Base-by-base conservation (phyloP, 2,113 vertebrate genomes). In the Paratilapia polleni region DNA sequence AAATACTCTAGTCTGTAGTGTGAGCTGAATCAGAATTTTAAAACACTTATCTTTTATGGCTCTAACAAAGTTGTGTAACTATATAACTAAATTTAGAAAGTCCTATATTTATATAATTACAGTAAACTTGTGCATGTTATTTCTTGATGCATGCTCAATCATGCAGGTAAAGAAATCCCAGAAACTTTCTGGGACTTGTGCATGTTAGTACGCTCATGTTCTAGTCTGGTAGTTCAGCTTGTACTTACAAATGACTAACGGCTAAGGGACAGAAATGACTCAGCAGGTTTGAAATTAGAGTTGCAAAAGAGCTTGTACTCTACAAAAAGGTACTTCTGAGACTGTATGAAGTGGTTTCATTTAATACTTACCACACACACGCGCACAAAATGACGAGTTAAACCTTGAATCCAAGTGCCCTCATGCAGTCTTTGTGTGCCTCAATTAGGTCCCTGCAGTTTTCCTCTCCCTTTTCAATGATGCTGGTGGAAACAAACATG, bases 401-500 rank as follows among this genome's bases (percentile, higher is more conserved):
- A 76, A 99, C 95, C 92, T 99, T 99, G 94, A 99, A 99, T 56
- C 98, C 98, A 84, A 99, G 96, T 2, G 98, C 96, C 94, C 97
- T 97, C 98, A 99, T 98, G 86, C 98, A 99, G 2, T 97, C 97
- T 87, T 99, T 99, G 92, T 99, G 98, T n/a, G 98, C 98, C 90
- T 99, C 97, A 8, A 99, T 99, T 10, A 99, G 95, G 34, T 93
- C 93, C 76, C 94, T 89, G 94, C 98, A 99, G 14, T 95, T 93
- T 68, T 98, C 98, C 91, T 98, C 98, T n/a, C 98, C 98, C 88
- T 98, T 99, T 85, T 99, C 98, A 62, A 99, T 97, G 91, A 99
- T 98, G 93, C 98, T 99, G 92, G 9, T 93, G 52, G 93, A 80
- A 41, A 54, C 2, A 61, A 63, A 60, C 1, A 68, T 1, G 8